Evolutionary conservation across 2,113 vertebrate genomes (phyloP), one percentile per base, ranked within the genome.

Genomic region (Leptocoma aspasia): DNA sequence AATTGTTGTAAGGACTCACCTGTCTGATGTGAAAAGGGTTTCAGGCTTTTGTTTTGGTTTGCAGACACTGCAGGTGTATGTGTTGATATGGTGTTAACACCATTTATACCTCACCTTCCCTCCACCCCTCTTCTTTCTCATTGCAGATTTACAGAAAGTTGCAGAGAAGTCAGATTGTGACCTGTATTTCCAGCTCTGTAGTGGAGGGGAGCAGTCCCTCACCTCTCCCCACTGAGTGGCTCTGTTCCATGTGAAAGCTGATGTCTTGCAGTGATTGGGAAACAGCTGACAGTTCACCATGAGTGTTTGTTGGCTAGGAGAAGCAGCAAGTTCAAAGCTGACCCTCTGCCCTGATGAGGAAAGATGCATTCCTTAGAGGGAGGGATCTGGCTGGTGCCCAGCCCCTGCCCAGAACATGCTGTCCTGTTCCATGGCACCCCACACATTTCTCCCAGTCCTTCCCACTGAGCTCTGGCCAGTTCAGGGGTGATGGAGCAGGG

Each of bases 1-100:
- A 0, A 6, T 49, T n/a, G 41, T 64, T 57, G 1, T 18, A n/a
- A 70, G 28, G 56, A 39, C 30, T 86, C 8, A 1, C 5, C 5
- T 73, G 0, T 42, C 28, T 73, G 80, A 35, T 16, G 23, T n/a
- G 28, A 44, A 78, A 18, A 28, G 64, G 26, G 23, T 52, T 80
- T 86, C 30, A 28, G 35, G 15, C 16, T 90, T 71, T 63, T 13
- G 2, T n/a, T 81, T 54, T 23, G 63, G 35, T 69, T 77, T 65
- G 42, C 31, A 60, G 41, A 17, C 21, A 7, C 27, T 17, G 31
- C 6, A 22, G 31, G 70, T 13, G 20, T 42, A 3, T 0, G 23
- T 63, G 70, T 8, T 2, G 3, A 30, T 27, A 8, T 0, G 12
- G 39, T 47, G 18, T 13, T 71, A 2, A 2, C 47, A 33, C 35